A percentile compares a stretch with the other conserved stretches of the same genome.
phyloP scores from a whole-genome alignment of 1,140 invertebrate genomes.

The Charaxes varanes region DNA sequence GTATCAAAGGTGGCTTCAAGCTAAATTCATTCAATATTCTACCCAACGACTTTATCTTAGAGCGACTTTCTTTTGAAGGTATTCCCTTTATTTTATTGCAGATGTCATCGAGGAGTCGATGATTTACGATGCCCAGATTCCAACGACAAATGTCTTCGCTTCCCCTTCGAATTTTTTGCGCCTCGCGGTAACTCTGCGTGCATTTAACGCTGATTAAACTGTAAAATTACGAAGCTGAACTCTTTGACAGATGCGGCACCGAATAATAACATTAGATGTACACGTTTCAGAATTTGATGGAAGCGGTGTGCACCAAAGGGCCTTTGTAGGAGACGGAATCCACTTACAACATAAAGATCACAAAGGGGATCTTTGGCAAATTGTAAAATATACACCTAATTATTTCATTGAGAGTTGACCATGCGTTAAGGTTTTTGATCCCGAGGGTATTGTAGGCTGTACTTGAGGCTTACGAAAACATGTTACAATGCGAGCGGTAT shows the following conservation, averaged over 20 bases:
- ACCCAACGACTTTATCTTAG: conserved; percentile 26
- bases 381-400: conserved; percentile 71
- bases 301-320: conserved; percentile 46
- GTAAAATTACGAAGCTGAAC: conserved; percentile 64
- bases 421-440: conserved; percentile 49
- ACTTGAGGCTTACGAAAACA: conserved; percentile 66
- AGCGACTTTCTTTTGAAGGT: conserved; percentile 25
- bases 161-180: conserved; percentile 44
- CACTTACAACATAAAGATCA: conserved; percentile 65
- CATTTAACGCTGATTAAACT: conserved; percentile 74
- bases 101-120: conserved; percentile 45
- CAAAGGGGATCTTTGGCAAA: conserved; percentile 67
- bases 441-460: conserved; percentile 41
- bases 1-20: conserved; percentile 15
- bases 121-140: conserved; percentile 61
- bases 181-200: conserved; percentile 47
- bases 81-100: conserved; percentile 43
- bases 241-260: conserved; percentile 64
- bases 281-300: conserved; percentile 35
- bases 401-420: conserved; percentile 57
- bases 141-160: conserved; percentile 39
- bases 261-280: conserved; percentile 67
- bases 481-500: conserved; percentile 35
- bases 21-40: conserved; percentile 19
- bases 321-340: conserved; percentile 57